Percentiles rank a stretch among this genome's conserved stretches.
These are phyloP conservation scores for Lithophane leautieri DNA, from an alignment of 2,888 invertebrate genomes.

Conservation along the genomic window DNA sequence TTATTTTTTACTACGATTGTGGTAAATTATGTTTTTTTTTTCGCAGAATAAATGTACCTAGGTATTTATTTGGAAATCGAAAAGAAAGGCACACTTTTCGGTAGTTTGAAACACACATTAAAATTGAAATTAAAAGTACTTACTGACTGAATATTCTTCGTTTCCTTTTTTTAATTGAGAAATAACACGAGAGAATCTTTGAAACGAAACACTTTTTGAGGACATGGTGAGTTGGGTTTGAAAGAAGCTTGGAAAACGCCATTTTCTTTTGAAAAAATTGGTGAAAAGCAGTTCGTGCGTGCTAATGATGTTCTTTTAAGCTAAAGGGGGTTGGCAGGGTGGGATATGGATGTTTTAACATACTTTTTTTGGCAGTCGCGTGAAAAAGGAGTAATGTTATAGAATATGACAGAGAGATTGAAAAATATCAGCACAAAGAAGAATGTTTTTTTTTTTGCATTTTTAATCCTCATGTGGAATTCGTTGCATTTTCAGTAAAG, in stretches of 20 bases:
- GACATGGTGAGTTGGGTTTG: background rate
- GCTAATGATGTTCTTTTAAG: conserved; percentile 25
- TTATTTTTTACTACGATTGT: conserved; percentile 22
- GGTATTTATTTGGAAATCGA: background rate
- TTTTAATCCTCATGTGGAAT: background rate
- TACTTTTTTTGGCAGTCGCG: too few relatives aligned
- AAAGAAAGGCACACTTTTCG: background rate
- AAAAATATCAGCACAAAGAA: background rate
- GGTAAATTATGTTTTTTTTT: conserved; percentile 10
- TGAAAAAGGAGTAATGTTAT: background rate
- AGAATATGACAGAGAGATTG: background rate
- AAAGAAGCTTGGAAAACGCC: background rate
- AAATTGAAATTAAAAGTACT: too few relatives aligned
- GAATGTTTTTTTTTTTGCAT: background rate
- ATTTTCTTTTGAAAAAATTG: conserved; percentile 8
- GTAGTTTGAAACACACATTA: background rate
- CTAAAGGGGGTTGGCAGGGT: background rate
- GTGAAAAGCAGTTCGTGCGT: conserved; percentile 22
- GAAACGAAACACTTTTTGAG: background rate
- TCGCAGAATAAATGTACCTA: background rate
- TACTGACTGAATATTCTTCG: too few relatives aligned
- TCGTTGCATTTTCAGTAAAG: conserved; percentile 15
- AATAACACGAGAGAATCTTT: background rate
- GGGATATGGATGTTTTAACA: background rate
- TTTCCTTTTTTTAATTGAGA: too few relatives aligned